phyloP scores from a whole-genome alignment of 2,797 vertebrate species.

The Mastacembelus armatus region DNA sequence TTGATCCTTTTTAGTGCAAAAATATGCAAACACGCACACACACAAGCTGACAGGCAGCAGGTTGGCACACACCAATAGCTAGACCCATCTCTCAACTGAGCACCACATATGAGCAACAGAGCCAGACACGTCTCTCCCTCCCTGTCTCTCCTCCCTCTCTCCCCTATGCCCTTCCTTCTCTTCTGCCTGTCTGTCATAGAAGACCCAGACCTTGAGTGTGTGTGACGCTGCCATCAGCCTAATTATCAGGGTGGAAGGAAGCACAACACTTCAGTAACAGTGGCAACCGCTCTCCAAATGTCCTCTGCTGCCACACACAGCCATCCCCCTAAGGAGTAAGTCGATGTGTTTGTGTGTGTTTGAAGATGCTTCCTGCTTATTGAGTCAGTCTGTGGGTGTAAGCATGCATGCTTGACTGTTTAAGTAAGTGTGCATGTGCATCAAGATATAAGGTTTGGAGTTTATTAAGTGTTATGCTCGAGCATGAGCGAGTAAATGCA shows the following conservation, averaged over 20 bases:
- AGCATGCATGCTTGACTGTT: conserved; percentile 7
- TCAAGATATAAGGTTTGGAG: conserved; percentile 20
- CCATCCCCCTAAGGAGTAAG: conserved; percentile 7
- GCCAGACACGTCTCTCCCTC: conserved; percentile 18
- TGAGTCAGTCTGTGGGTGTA: conserved; percentile 7
- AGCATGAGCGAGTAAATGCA: conserved; percentile 8
- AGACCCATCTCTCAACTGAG: conserved; percentile 21
- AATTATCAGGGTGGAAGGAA: conserved; percentile 65
- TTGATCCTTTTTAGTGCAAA: conserved; percentile 10
- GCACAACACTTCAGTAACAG: conserved; percentile 47
- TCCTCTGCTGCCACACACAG: conserved; percentile 65
- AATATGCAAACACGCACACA: conserved; percentile 22
- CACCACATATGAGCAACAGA: conserved; percentile 40
- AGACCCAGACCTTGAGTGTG: conserved; percentile 37
- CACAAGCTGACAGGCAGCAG: conserved; percentile 11
- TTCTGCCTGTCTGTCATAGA: conserved; percentile 44
- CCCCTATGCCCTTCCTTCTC: conserved; percentile 39
- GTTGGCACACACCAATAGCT: conserved; percentile 36
- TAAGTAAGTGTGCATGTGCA: conserved; percentile 2
- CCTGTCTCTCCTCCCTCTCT: not conserved
- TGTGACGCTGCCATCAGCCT: conserved; percentile 68
- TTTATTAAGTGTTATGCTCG: not conserved
- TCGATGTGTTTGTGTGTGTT: conserved; percentile 2
- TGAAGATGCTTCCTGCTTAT: not conserved
- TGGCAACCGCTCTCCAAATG: conserved; percentile 55